These are phyloP conservation scores for Phataginus tricuspis DNA, from an alignment of 2,797 vertebrate genomes.

Conservation along the genomic window DNA sequence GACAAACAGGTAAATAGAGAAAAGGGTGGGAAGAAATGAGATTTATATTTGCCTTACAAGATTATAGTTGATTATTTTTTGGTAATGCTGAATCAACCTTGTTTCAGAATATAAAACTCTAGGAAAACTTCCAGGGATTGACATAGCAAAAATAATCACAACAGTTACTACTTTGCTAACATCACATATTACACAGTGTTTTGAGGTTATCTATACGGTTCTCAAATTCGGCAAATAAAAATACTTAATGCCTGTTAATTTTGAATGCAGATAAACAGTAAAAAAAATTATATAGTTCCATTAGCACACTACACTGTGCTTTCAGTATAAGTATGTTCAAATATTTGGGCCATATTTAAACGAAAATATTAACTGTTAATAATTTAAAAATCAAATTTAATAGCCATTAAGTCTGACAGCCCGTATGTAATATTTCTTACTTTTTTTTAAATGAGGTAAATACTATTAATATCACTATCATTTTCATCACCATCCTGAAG, in stretches of 20 bases:
- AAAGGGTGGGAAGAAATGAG: not conserved
- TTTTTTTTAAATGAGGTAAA: not conserved
- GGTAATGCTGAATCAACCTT: not conserved
- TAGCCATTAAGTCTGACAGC: not conserved
- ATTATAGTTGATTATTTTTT: not conserved
- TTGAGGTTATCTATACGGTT: not conserved
- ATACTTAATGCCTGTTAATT: not conserved
- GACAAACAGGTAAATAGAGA: not conserved
- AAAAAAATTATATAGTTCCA: not conserved
- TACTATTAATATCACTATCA: not conserved
- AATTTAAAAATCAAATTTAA: not conserved
- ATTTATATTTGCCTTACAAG: not conserved
- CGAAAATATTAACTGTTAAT: not conserved
- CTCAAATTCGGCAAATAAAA: not conserved
- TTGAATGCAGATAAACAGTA: not conserved
- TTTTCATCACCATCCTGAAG: not conserved
- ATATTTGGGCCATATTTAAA: not conserved
- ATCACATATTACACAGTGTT: not conserved
- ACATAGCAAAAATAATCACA: not conserved
- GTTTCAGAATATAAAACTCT: conserved; percentile 4
- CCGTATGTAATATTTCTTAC: not conserved
- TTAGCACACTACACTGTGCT: too few species aligned
- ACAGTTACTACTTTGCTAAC: not conserved
- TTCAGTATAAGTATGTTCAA: not conserved
- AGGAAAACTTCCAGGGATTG: not conserved